Conservation (phyloP, 1,140 invertebrate species). For the Tigriopus japonicus region DNA sequence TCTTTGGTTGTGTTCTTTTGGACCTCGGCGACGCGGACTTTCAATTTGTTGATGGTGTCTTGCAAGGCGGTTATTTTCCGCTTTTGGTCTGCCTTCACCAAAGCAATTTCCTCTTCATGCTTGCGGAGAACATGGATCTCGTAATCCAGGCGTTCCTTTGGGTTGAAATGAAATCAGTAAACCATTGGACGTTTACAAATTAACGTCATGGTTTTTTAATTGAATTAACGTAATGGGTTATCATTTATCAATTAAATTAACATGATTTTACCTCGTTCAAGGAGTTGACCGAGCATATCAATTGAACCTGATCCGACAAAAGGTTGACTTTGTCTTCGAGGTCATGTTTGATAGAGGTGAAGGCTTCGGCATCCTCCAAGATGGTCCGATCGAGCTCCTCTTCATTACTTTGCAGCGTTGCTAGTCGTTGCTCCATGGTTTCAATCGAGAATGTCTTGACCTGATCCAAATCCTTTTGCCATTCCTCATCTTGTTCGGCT, state of each 20-base stretch:
- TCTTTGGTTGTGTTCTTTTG: not conserved
- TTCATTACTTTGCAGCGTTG: not conserved
- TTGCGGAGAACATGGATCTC: constrained; percentile 13
- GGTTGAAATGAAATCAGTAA: too few relatives aligned
- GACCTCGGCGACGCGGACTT: not conserved
- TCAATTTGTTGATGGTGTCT: constrained; percentile 6
- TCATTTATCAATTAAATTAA: too few relatives aligned
- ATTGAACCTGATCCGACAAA: constrained; percentile 4
- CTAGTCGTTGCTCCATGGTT: not conserved
- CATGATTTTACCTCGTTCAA: constrained; percentile 3
- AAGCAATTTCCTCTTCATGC: constrained; percentile 12
- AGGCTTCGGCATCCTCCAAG: not conserved
- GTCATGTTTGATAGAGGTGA: not conserved
- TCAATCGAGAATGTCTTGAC: not conserved
- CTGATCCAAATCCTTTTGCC: not conserved
- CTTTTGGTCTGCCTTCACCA: constrained; percentile 13
- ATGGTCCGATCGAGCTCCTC: constrained; percentile 3
- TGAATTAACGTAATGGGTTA: too few relatives aligned
- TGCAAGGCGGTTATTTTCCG: constrained; percentile 13
- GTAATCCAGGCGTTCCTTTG: constrained; percentile 5
- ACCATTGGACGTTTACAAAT: too few relatives aligned
- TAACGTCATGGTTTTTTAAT: too few relatives aligned
- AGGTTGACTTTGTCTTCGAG: not conserved
- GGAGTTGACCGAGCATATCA: not conserved
- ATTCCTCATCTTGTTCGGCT: not conserved